A percentile compares a stretch with the other conserved stretches of the same genome.
These are phyloP conservation scores for Porites cylindrica DNA, from an alignment of 92 coral and sea anemone genomes.

Conservation along the genomic window DNA sequence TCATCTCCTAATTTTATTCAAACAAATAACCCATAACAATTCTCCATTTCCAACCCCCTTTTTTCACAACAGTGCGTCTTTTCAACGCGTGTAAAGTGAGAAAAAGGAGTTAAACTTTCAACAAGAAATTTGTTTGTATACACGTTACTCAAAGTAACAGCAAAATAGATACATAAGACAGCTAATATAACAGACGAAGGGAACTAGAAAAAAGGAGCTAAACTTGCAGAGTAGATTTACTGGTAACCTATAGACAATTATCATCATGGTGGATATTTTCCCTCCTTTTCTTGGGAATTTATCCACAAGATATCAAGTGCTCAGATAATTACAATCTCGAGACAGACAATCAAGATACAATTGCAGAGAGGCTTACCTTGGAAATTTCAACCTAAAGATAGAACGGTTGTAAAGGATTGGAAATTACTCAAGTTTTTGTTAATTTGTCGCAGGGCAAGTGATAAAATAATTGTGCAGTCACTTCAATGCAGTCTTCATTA, in stretches of 20 bases:
- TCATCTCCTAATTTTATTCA: too few relatives aligned
- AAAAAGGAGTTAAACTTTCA: too few relatives aligned
- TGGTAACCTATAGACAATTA: too few relatives aligned
- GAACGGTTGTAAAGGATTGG: not conserved
- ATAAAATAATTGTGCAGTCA: not conserved
- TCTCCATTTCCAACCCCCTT: too few relatives aligned
- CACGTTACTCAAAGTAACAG: not conserved
- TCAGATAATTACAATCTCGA: too few relatives aligned
- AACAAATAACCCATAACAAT: too few relatives aligned
- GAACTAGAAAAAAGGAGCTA: not conserved
- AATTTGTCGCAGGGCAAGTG: not conserved
- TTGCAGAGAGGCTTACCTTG: not conserved
- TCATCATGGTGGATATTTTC: too few relatives aligned
- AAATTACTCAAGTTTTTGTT: not conserved
- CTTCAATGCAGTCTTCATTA: not conserved
- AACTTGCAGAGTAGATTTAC: not conserved
- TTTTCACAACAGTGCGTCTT: too few relatives aligned
- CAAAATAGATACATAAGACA: not conserved
- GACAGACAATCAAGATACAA: too few relatives aligned
- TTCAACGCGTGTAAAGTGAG: too few relatives aligned
- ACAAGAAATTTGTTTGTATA: not conserved
- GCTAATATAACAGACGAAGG: not conserved
- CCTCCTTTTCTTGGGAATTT: too few relatives aligned
- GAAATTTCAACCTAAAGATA: not conserved
- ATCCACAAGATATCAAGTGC: too few relatives aligned